Base-by-base conservation (phyloP, 64 coral and sea anemone species). In the Actinia equina region DNA sequence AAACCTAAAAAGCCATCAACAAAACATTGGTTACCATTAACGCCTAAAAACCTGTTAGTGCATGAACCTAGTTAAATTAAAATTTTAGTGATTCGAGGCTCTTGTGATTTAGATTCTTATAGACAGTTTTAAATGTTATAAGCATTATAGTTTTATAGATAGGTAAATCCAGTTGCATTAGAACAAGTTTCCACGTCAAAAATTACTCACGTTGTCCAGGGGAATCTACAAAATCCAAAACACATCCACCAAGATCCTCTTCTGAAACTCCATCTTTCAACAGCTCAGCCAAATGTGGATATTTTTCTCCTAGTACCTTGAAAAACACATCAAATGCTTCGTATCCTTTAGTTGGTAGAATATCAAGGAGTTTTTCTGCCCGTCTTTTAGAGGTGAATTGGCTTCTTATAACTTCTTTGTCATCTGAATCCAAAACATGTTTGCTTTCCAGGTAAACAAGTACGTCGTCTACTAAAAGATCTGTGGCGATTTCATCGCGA, bases 401-500 rank as follows among this genome's bases (percentile, higher is more conserved):
- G 10, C 27, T 17, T 77, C 90, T 64, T 44, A 98, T 93, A n/a
- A 92, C 30, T 57, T 98, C 90, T 11, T 83, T 57, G 52, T 98
- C 96, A 16, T 98, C 89, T 2, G 82, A 74, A 44, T 98, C 93
- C 20, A 98, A 26, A 58, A 98, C 65, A 56, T 89, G 83, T 46
- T 95, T 89, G 86, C 96, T 98, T 52, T 79, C 86, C 49, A 98
- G 64, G 71, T 88, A 92, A 19, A 44, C 62, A 3, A 98, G 17
- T 0, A 98, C 91, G 91, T 98, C 96, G 13, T 98, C 93, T 0
- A 98, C 96, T 0, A 98, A 86, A 17, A 98, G 79, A 88, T 98
- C 96, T 55, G 92, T 64, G 6, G 91, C 88, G 3, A 98, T 82
- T 30, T 70, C 82, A 51, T 30, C 43, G 13, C 96, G 85, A 65